Conservation (phyloP, 2,888 invertebrate species). For the Allygus modestus region DNA sequence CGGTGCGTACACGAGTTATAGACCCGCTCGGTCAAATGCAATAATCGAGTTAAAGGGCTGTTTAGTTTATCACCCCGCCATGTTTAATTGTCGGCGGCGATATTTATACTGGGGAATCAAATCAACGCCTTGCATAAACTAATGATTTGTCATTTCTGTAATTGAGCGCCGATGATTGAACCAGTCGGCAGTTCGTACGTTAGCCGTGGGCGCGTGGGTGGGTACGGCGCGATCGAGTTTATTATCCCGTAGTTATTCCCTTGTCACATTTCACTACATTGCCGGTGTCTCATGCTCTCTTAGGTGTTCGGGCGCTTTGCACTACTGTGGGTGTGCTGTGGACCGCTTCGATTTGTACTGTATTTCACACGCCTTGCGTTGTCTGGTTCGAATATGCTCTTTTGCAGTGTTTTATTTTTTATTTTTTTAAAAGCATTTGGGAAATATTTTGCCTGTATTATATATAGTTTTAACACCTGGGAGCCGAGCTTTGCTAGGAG, state of each 20-base stretch:
- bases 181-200: neutral
- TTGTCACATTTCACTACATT: neutral
- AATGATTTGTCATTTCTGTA: conserved; percentile 40
- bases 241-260: conserved; percentile 1
- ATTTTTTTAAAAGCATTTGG: too few relatives aligned
- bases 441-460: too few relatives aligned
- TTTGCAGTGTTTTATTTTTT: too few relatives aligned
- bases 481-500: too few relatives aligned
- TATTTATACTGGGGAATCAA: conserved; percentile 51
- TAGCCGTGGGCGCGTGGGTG: neutral
- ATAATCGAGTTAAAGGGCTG: conserved; percentile 45
- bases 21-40: conserved; percentile 42
- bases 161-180: conserved; percentile 17
- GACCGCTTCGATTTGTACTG: neutral
- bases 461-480: too few relatives aligned
- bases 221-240: neutral
- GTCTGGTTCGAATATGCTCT: too few relatives aligned
- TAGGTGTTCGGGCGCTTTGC: neutral
- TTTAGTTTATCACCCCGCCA: conserved; percentile 29
- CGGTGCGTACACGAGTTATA: conserved; percentile 10
- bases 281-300: neutral
- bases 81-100: conserved; percentile 17
- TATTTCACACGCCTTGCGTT: too few relatives aligned
- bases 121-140: conserved; percentile 49
- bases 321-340: neutral